Evolutionary conservation across 2,797 vertebrate species (phyloP).

Genomic region (Petrocephalus schoutedeni): DNA sequence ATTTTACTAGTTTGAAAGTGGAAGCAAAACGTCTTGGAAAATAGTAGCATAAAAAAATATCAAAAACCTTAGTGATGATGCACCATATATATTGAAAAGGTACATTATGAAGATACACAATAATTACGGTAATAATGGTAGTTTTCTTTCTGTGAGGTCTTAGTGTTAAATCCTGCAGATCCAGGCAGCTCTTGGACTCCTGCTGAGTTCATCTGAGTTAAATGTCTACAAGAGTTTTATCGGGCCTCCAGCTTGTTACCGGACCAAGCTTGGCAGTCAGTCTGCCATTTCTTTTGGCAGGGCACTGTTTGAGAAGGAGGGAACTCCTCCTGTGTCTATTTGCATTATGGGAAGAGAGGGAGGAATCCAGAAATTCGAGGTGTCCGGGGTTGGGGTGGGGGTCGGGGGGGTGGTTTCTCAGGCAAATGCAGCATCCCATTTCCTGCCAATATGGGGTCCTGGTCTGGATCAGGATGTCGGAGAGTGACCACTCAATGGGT

Average conservation of each 20-base stretch:
- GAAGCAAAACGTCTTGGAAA: background rate
- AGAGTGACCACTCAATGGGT: background rate
- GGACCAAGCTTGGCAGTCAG: background rate
- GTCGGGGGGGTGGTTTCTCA: background rate
- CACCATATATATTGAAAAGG: background rate
- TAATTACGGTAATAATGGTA: background rate
- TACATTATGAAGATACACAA: conserved; percentile 2
- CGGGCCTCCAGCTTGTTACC: background rate
- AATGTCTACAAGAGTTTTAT: background rate
- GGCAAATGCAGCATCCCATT: background rate
- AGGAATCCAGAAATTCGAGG: background rate
- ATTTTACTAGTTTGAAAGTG: background rate
- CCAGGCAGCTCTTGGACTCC: conserved; percentile 6
- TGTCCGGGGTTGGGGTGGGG: background rate
- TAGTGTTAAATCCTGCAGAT: conserved; percentile 2
- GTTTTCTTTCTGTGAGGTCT: background rate
- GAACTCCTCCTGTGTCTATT: conserved; percentile 6
- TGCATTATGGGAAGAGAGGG: conserved; percentile 9
- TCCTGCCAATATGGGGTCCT: background rate
- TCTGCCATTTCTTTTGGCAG: background rate
- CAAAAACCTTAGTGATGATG: background rate
- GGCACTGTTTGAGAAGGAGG: conserved; percentile 17
- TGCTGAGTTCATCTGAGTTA: conserved; percentile 7
- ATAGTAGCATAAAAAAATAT: background rate
- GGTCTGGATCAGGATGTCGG: conserved; percentile 32